Base-by-base conservation (phyloP, 2,797 vertebrate genomes). In the Cirrhinus mrigala region DNA sequence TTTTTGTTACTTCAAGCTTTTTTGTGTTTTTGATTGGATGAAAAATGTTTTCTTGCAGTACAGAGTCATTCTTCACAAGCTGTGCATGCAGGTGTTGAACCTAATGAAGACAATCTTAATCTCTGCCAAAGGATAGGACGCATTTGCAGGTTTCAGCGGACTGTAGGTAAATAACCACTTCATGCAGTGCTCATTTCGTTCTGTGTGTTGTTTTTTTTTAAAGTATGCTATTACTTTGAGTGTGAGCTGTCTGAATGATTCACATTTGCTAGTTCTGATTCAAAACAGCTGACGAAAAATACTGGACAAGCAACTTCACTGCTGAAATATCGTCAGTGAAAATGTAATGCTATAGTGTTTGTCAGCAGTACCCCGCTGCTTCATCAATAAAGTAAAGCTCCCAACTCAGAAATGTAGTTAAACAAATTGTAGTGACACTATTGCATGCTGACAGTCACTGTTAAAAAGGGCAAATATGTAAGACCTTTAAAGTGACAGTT, bases 241-340 rank as follows among this genome's bases (percentile, higher is more conserved):
- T 52, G 48, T 56, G 18, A 76, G 50, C 22, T 44, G 54, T 78
- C 33, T 58, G 33, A 60, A 44, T 78, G 75, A 78, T 78, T 60
- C 54, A 44, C 54, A 78, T 74, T 74, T 74, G 71, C 48, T 75
- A 18, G 48, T 58, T 78, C 54, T 44, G 33, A 78, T 60, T 27
- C 15, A 62, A 60, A 78, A 78, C 33, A 78, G 74, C 74, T 56
- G 66, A 69, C 9, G 33, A 37, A 68, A 37, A 37, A 37, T 68
- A 27, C 18, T 22, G 37, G 75, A 78, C 54, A 78, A 78, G 37
- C 58, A 64, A 64, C n/a, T 62, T 79, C n/a, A 29, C 16, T 20
- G 40, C 24, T 79, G 77, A 79, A 79, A 73, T 73, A 73, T 27
- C 18, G 70, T 73, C 70, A 73, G 58, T 60, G 56, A 48, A 79